These are phyloP conservation scores for Pherbina coryleti DNA, from an alignment of 2,888 invertebrate species.

Conservation along the genomic window DNA sequence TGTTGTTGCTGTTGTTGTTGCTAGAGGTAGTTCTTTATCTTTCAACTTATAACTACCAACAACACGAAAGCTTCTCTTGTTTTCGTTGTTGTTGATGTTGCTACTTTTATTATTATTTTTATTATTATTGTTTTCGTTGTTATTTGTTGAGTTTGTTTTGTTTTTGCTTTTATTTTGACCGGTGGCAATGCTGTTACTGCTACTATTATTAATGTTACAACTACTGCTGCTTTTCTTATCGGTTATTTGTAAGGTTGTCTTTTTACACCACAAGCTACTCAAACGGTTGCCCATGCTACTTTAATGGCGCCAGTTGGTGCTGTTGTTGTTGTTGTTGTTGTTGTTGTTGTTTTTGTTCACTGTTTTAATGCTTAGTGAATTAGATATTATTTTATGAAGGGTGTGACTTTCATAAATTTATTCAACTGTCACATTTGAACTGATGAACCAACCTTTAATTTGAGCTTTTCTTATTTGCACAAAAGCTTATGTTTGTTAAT, in stretches of 20 bases:
- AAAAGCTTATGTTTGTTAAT: too few species aligned
- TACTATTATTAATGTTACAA: constrained; percentile 48
- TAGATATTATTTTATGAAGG: too few species aligned
- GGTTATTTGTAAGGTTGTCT: constrained; percentile 51
- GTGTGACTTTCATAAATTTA: too few species aligned
- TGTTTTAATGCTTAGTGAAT: not conserved
- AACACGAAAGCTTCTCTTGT: constrained; percentile 3
- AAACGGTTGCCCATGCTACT: constrained; percentile 68
- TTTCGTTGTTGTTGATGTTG: constrained; percentile 34
- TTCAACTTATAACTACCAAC: not conserved
- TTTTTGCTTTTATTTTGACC: not conserved
- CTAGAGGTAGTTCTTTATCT: not conserved
- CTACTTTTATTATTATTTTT: not conserved
- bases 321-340: constrained; percentile 9
- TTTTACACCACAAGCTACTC: constrained; percentile 68
- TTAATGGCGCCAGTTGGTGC: not conserved
- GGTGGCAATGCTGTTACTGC: not conserved
- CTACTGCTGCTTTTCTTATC: constrained; percentile 39
- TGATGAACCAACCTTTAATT: too few species aligned
- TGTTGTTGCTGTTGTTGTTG: constrained; percentile 2
- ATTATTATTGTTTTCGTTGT: not conserved
- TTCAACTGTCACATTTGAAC: too few species aligned
- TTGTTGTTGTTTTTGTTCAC: constrained; percentile 20
- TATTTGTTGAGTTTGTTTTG: constrained; percentile 3
- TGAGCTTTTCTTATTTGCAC: too few species aligned